These are phyloP conservation scores for Euplagia quadripunctaria DNA, from an alignment of 2,888 invertebrate species.

Conservation along the genomic window DNA sequence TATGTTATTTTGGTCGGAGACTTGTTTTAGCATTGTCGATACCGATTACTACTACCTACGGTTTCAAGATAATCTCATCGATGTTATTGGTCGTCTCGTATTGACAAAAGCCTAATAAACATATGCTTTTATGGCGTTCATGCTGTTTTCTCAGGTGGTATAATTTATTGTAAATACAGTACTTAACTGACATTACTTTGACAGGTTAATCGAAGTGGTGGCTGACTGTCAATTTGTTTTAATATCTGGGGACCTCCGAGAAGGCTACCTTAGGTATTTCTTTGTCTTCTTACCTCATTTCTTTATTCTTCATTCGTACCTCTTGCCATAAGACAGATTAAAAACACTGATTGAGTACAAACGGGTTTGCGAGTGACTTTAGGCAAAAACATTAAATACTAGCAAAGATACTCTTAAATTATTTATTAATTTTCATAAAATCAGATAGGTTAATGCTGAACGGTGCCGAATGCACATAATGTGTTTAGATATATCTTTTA, in stretches of 20 bases:
- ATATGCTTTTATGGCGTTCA: constrained; percentile 64
- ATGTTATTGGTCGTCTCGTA: constrained; percentile 69
- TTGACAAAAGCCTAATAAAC: constrained; percentile 69
- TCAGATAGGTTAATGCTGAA: too few species aligned
- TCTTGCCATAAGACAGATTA: too few species aligned
- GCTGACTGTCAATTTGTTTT: constrained; percentile 6
- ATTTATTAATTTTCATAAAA: not conserved
- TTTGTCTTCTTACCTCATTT: not conserved
- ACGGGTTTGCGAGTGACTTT: not conserved
- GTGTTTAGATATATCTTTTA: too few species aligned
- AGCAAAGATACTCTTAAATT: not conserved
- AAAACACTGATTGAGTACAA: not conserved
- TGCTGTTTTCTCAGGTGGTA: constrained; percentile 41
- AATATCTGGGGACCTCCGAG: not conserved
- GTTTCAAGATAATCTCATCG: constrained; percentile 57
- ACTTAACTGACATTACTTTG: constrained; percentile 24
- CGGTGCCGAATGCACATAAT: too few species aligned
- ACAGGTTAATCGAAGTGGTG: constrained; percentile 11
- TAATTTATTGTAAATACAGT: constrained; percentile 22
- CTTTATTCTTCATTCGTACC: too few species aligned
- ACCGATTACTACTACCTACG: constrained; percentile 75
- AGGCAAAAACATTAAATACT: not conserved
- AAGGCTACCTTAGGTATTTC: not conserved
- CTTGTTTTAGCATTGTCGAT: constrained; percentile 73
- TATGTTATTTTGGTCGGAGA: constrained; percentile 53